Evolutionary conservation across 2,113 vertebrate species (phyloP).

Genomic region (Sitta europaea): DNA sequence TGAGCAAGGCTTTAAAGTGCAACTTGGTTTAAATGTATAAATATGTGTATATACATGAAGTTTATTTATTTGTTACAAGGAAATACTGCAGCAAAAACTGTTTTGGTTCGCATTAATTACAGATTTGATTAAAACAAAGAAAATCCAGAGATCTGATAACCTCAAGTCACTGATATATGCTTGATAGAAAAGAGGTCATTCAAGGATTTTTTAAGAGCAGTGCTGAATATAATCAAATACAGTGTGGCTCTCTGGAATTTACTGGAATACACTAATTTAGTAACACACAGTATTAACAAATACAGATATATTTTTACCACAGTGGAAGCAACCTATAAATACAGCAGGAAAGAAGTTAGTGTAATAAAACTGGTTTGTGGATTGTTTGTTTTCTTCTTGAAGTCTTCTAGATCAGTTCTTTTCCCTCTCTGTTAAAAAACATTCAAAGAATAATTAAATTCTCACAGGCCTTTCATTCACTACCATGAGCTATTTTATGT

Average conservation of each 20-base stretch:
- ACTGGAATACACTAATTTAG: background rate
- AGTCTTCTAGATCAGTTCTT: background rate
- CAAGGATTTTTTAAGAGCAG: constrained; percentile 17
- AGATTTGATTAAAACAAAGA: constrained; percentile 14
- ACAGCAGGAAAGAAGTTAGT: background rate
- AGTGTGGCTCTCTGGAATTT: background rate
- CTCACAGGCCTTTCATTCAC: background rate
- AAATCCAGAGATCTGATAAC: background rate
- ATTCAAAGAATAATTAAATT: background rate
- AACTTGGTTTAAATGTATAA: constrained; percentile 5
- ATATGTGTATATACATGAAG: background rate
- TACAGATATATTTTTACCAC: background rate
- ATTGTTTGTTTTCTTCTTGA: background rate
- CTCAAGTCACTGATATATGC: background rate
- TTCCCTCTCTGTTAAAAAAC: background rate
- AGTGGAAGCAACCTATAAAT: background rate
- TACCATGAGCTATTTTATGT: background rate
- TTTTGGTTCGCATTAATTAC: constrained; percentile 37
- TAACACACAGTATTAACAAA: background rate
- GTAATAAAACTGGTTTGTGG: background rate
- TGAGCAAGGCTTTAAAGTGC: constrained; percentile 25
- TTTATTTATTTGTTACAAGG: background rate
- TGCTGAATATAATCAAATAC: background rate
- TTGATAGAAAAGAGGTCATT: background rate
- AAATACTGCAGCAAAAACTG: constrained; percentile 31